Evolutionary conservation across 35 echinoderm and acorn worm species (phyloP), one percentile per base, ranked within the genome.

Genomic region (Apostichopus japonicus): DNA sequence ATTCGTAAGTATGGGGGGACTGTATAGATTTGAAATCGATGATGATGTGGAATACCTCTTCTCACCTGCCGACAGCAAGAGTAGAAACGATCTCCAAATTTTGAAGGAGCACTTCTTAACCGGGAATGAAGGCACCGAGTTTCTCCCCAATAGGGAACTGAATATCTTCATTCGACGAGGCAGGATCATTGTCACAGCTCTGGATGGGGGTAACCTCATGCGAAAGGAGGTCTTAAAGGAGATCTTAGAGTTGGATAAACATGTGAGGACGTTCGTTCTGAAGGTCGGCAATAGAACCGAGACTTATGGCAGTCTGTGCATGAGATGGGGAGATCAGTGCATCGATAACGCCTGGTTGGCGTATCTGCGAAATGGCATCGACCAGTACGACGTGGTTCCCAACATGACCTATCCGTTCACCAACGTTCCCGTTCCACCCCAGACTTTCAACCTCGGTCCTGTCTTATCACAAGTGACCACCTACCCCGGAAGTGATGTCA

Each of bases 21-120:
- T 93, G 21, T 94, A 84, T 53, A 80, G 54, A 22, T 96, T 96
- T 83, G 27, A 84, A 10, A 87, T 94, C 17, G 83, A 96, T 62
- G 90, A 94, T 56, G 73, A 96, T 73, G 90, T 96, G 0, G 95
- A 96, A 59, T 95, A 99, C 65, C 92, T 99, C 9, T 99, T 96
- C 72, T 95, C 95, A 1, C 97, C 97, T 5, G 84, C 55, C 0
- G 92, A 93, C 6, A 96, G 97, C 63, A 24, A 21, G 5, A 95
- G 93, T 16, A 84, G 92, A 24, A 72, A 67, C 0, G 95, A 99
- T 79, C 55, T 94, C 4, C 55, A 92, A 19, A 65, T 91, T 15
- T 77, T 92, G 11, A 63, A 89, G 61, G 75, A 91, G 22, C 89
- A 95, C 24, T 99, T 93, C 52, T 44, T 53, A 8, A 89, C 33